Evolutionary conservation across 2,797 vertebrate species (phyloP).

Genomic region (Myiothlypis chrysogaster): DNA sequence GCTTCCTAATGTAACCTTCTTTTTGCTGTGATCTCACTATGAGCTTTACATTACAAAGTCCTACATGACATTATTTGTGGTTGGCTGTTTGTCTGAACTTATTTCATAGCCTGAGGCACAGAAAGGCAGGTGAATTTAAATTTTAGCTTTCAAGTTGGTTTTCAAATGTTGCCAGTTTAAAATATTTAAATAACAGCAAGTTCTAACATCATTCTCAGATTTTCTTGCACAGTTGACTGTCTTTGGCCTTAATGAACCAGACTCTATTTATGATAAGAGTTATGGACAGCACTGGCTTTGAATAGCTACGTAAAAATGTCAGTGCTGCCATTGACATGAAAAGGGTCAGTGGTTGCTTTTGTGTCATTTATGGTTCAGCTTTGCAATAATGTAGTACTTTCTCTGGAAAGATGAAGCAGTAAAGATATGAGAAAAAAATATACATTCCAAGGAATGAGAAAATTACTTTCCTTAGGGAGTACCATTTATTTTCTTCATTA

Average conservation of each 20-base stretch:
- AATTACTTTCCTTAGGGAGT: background rate
- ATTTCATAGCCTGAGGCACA: conserved; percentile 12
- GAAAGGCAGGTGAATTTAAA: conserved; percentile 47
- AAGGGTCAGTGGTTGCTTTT: background rate
- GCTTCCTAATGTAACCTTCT: conserved; percentile 2
- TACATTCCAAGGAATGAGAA: background rate
- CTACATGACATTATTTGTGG: conserved; percentile 13
- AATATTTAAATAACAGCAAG: conserved; percentile 22
- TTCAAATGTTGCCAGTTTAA: conserved; percentile 33
- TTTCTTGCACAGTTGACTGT: background rate
- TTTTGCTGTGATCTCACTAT: conserved; percentile 7
- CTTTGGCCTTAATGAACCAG: background rate
- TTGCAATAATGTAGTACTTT: background rate
- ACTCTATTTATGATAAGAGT: background rate
- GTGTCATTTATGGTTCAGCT: conserved; percentile 1
- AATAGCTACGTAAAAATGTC: conserved; percentile 1
- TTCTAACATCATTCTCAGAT: background rate
- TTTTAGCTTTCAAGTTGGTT: conserved; percentile 29
- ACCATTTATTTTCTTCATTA: background rate
- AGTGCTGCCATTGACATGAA: background rate
- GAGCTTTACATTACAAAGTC: background rate
- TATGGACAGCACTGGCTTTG: background rate
- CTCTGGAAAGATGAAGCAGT: background rate
- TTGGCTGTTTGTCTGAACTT: conserved; percentile 30
- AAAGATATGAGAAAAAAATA: background rate